These are phyloP conservation scores for Rana temporaria DNA, from an alignment of 2,113 vertebrate genomes.

Conservation along the genomic window DNA sequence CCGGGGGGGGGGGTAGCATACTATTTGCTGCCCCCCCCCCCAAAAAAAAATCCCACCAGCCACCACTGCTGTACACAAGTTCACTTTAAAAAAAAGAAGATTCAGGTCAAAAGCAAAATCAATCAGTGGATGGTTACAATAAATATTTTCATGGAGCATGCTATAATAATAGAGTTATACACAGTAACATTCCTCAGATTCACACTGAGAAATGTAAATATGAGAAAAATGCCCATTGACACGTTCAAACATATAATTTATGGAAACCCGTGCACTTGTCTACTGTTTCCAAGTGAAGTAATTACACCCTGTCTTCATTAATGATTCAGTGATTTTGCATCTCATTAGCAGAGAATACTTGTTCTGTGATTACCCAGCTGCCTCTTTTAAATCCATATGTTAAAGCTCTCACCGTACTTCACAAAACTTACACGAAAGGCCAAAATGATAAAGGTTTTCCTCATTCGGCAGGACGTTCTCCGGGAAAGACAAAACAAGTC, in stretches of 20 bases:
- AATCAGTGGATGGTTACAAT: too few relatives aligned
- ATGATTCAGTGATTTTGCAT: slow-evolving; percentile 5
- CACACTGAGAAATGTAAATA: too few relatives aligned
- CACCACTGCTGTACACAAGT: too few relatives aligned
- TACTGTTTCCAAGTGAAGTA: slow-evolving; percentile 6
- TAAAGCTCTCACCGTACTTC: not conserved
- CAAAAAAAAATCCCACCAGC: too few relatives aligned
- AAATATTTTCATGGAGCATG: too few relatives aligned
- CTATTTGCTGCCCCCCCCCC: too few relatives aligned
- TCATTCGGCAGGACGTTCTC: slow-evolving; percentile 66
- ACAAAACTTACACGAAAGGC: slow-evolving; percentile 77
- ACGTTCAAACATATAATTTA: slow-evolving; percentile 25
- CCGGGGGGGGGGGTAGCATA: too few relatives aligned
- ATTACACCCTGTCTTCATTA: not conserved
- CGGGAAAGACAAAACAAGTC: slow-evolving; percentile 60
- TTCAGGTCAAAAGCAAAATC: too few relatives aligned
- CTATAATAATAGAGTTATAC: too few relatives aligned
- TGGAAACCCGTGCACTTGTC: not conserved
- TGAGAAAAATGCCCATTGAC: not conserved
- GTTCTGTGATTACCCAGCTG: not conserved
- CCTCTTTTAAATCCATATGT: not conserved
- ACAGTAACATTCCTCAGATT: too few relatives aligned
- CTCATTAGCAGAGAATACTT: not conserved
- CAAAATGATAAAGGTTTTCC: slow-evolving; percentile 70
- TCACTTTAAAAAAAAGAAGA: too few relatives aligned